Evolutionary conservation across 2,888 invertebrate genomes (phyloP), one percentile per base, ranked within the genome.

Genomic region (Parnassius mnemosyne): DNA sequence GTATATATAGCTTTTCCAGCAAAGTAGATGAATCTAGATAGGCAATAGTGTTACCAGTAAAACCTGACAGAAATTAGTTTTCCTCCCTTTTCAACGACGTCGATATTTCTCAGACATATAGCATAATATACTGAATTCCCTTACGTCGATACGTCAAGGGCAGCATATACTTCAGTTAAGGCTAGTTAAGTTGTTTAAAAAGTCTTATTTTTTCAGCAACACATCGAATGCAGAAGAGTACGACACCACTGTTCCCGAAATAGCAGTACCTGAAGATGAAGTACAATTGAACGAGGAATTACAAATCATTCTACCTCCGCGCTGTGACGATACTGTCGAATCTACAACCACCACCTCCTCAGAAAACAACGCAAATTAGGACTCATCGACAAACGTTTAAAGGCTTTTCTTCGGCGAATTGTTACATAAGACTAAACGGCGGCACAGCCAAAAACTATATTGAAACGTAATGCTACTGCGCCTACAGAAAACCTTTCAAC

Each of bases 231-330:
- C 74, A 52, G 88, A 87, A 69, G 84, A 85, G 20, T 81, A 73
- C 62, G 85, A 87, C 67, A 71, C 68, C 0, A 69, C 69, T 47
- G 79, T 85, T 1, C 72, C 81, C 1, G 85, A 81, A n/a, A 85
- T 84, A 42, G 63, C 74, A 0, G 69, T 79, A 5, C 83, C 81
- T 0, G 90, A 89, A 65, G 89, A 89, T 65, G 89, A 89, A 67
- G 79, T 85, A 1, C 85, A 80, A 62, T 72, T 85, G 3, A 78
- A 80, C 61, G 90, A 89, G 57, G 89, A 91, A 66, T 74, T 91
- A 34, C 90, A 90, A 65, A 89, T 89, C 25, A 87, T 91, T 11
- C 77, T 91, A 3, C 89, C 90, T 0, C 90, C 90, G 5, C 77
- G 87, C 42, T 83, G 83, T 67, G 89, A 90, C 73, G 77, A 83